These are phyloP conservation scores for Tragulus kanchil DNA, from an alignment of 2,113 vertebrate species.

Conservation along the genomic window DNA sequence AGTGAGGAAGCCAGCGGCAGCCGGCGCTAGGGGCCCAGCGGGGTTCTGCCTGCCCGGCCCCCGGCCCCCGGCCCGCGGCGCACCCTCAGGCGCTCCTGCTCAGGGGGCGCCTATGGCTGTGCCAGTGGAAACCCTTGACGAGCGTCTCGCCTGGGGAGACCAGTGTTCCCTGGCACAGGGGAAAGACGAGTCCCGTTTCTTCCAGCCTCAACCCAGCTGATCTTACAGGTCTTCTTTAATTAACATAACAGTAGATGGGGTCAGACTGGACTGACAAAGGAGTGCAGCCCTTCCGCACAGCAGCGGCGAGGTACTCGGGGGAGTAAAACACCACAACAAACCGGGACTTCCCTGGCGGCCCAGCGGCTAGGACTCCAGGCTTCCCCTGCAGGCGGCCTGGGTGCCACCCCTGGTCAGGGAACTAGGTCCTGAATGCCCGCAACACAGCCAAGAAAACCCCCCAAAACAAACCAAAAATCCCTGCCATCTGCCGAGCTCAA, in stretches of 20 bases:
- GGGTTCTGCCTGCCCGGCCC: background rate
- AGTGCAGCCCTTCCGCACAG: background rate
- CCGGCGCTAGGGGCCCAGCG: background rate
- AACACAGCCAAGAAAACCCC: background rate
- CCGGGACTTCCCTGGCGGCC: background rate
- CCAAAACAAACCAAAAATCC: background rate
- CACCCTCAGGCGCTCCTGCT: background rate
- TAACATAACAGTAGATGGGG: rapidly evolving
- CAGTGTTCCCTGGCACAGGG: background rate
- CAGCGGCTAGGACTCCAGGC: background rate
- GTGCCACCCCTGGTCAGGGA: background rate
- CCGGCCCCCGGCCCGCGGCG: too few relatives aligned
- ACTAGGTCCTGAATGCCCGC: background rate
- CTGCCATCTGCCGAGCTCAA: rapidly evolving
- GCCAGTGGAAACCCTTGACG: too few relatives aligned
- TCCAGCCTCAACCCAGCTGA: background rate
- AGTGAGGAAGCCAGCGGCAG: background rate
- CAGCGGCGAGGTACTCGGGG: background rate
- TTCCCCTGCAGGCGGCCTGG: background rate
- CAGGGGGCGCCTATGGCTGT: background rate
- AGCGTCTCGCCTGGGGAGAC: background rate
- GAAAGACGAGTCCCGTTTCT: background rate
- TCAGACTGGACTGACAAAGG: background rate
- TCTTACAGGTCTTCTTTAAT: background rate
- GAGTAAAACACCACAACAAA: background rate